Evolutionary conservation across 2,113 vertebrate species (phyloP).

Genomic region (Hemiprocne comata): DNA sequence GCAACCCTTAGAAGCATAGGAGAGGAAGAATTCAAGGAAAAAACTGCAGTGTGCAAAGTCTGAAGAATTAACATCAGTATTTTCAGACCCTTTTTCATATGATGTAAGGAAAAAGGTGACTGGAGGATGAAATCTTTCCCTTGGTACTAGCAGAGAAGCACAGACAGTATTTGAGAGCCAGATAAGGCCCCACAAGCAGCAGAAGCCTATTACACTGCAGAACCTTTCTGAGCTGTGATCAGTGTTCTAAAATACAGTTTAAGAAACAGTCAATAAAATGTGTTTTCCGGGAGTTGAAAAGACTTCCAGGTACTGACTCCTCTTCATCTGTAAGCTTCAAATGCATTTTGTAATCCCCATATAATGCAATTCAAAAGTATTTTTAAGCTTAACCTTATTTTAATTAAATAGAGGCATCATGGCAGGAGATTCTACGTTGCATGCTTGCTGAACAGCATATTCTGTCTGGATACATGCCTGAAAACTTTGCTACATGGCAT

Average conservation of each 20-base stretch:
- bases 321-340: not conserved
- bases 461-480: not conserved
- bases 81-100: not conserved
- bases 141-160: not conserved
- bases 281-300: not conserved
- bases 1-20: not conserved
- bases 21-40: conserved; percentile 18
- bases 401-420: not conserved
- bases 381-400: not conserved
- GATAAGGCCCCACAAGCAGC: not conserved
- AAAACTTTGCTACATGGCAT: not conserved
- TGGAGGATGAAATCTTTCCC: not conserved
- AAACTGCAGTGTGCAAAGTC: not conserved
- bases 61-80: conserved; percentile 20
- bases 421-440: not conserved
- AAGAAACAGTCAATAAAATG: not conserved
- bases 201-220: not conserved
- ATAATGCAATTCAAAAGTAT: not conserved
- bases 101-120: not conserved
- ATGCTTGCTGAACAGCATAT: not conserved
- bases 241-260: not conserved
- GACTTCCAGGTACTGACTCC: not conserved
- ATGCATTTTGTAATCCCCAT: not conserved
- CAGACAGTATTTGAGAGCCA: not conserved
- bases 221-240: not conserved